These are phyloP conservation scores for Rhagologus leucostigma DNA, from an alignment of 2,113 vertebrate genomes.

Conservation along the genomic window DNA sequence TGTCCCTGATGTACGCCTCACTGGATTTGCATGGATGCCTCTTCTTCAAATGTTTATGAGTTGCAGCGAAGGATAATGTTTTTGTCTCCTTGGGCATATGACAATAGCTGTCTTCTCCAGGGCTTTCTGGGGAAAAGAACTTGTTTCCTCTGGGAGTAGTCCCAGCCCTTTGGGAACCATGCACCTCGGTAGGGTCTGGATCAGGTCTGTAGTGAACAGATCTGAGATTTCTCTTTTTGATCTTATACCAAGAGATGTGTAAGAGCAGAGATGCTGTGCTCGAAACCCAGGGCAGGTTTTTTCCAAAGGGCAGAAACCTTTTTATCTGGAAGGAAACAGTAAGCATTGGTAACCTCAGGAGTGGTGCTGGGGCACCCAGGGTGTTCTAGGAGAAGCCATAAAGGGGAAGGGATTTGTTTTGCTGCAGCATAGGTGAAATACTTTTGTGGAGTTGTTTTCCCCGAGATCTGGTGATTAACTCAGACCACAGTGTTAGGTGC, in stretches of 20 bases:
- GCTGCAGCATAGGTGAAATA: background rate
- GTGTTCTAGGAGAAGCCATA: background rate
- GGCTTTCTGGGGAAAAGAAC: background rate
- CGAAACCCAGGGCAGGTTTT: background rate
- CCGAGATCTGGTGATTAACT: background rate
- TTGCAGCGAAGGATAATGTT: background rate
- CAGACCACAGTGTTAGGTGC: background rate
- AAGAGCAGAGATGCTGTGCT: background rate
- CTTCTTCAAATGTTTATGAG: background rate
- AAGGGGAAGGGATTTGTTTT: background rate
- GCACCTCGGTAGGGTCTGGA: rapidly evolving
- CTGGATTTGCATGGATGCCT: background rate
- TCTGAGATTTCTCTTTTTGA: background rate
- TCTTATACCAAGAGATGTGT: background rate
- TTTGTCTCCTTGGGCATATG: background rate
- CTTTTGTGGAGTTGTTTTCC: background rate
- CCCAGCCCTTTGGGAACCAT: background rate
- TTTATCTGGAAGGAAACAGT: background rate
- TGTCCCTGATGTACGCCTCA: background rate
- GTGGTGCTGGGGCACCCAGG: background rate
- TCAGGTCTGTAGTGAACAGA: background rate
- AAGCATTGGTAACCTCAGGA: background rate
- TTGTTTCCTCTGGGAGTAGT: background rate
- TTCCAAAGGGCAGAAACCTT: conserved; percentile 20
- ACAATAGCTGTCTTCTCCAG: background rate